These are phyloP conservation scores for Pseudocheirus occidentalis DNA, from an alignment of 2,797 vertebrate genomes.

Conservation along the genomic window DNA sequence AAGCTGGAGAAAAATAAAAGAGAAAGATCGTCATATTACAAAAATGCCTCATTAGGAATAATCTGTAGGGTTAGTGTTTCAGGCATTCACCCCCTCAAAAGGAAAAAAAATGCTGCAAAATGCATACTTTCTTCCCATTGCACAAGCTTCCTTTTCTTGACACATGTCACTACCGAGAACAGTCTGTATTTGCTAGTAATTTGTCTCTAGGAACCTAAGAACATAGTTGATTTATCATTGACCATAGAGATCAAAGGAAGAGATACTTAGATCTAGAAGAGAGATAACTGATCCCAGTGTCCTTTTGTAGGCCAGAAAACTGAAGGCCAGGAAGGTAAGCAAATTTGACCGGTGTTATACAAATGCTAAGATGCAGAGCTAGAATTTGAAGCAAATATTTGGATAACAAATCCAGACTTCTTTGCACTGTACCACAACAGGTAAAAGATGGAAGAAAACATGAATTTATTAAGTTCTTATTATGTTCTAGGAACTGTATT, in stretches of 20 bases:
- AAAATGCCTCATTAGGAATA: not conserved
- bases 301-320: not conserved
- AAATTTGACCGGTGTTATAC: not conserved
- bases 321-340: not conserved
- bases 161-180: not conserved
- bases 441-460: not conserved
- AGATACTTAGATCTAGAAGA: not conserved
- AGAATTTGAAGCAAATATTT: not conserved
- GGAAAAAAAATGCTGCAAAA: not conserved
- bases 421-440: not conserved
- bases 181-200: not conserved
- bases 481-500: too few species aligned
- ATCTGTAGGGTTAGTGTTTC: not conserved
- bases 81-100: not conserved
- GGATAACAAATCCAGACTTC: not conserved
- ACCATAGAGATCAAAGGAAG: not conserved
- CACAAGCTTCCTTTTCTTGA: not conserved
- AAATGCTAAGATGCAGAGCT: not conserved
- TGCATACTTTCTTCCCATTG: not conserved
- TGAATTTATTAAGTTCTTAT: too few species aligned
- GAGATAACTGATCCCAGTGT: not conserved
- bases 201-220: not conserved
- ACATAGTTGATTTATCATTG: not conserved
- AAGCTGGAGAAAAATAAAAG: fast-evolving
- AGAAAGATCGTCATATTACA: not conserved